Conservation (phyloP, 30 jellyfish, hydroid and myxozoan genomes). For the Cassiopea xamachana region DNA sequence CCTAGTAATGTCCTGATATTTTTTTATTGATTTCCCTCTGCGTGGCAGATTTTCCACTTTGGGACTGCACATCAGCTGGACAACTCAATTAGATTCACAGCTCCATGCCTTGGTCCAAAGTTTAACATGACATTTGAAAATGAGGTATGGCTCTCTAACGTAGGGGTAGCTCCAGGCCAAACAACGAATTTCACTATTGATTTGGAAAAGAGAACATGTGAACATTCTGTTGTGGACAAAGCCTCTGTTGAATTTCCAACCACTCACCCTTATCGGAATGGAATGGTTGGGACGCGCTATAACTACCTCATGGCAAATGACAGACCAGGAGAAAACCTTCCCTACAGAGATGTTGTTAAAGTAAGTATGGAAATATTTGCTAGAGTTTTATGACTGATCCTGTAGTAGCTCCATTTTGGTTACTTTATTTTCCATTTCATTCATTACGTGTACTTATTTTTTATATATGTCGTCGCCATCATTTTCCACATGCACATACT, state of each 20-base stretch:
- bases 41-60: conserved; percentile 33
- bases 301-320: conserved; percentile 91
- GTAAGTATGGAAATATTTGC: conserved; percentile 28
- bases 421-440: no score
- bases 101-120: conserved; percentile 84
- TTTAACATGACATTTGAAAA: conserved; percentile 86
- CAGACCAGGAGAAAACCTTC: conserved; percentile 72
- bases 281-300: conserved; percentile 79
- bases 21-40: no score
- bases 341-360: conserved; percentile 92
- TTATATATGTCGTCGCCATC: no score
- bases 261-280: conserved; percentile 94
- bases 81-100: conserved; percentile 52
- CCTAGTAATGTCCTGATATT: no score
- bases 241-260: conserved; percentile 93
- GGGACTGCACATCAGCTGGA: conserved; percentile 85
- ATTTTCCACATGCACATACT: no score
- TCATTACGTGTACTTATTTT: no score
- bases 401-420: background rate
- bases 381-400: background rate
- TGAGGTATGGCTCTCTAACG: conserved; percentile 81
- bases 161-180: conserved; percentile 90
- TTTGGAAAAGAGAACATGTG: conserved; percentile 54
- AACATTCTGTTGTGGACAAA: conserved; percentile 53
- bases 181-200: conserved; percentile 58